Evolutionary conservation across 2,113 vertebrate genomes (phyloP).

Genomic region (Calidris pygmaea): DNA sequence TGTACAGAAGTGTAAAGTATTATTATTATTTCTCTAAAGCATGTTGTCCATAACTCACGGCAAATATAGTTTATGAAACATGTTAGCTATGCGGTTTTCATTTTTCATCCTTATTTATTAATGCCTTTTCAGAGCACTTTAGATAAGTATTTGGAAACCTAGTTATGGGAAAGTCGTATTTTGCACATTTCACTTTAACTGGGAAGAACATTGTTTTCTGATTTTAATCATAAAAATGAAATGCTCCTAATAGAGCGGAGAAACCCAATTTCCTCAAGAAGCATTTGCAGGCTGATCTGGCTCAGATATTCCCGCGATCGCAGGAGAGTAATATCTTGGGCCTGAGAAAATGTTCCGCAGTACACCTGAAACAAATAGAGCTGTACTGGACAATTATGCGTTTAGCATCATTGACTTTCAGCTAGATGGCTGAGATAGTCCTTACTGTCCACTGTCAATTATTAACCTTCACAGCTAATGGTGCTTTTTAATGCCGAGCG

Average conservation of each 20-base stretch:
- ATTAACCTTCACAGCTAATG: neutral
- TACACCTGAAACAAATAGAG: conserved; percentile 24
- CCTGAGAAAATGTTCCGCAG: neutral
- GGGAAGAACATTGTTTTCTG: conserved; percentile 62
- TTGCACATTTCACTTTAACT: conserved; percentile 18
- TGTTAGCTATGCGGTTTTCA: neutral
- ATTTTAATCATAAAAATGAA: conserved; percentile 72
- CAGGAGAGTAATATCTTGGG: conserved; percentile 10
- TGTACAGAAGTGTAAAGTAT: neutral
- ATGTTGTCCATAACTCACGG: neutral
- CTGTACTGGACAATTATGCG: neutral
- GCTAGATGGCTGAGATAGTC: neutral
- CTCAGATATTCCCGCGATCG: conserved; percentile 20
- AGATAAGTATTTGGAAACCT: conserved; percentile 56
- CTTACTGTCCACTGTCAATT: neutral
- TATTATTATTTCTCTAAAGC: neutral
- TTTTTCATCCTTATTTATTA: conserved; percentile 50
- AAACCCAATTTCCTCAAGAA: conserved; percentile 69
- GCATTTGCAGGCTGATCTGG: conserved; percentile 54
- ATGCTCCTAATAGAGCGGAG: conserved; percentile 63
- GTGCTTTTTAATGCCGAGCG: neutral
- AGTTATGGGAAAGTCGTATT: neutral
- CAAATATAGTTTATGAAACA: neutral
- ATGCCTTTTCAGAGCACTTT: conserved; percentile 32
- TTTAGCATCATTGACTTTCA: neutral